A percentile compares a stretch with the other conserved stretches of the same genome.
These are phyloP conservation scores for Caenorhabditis sp. DNA, from an alignment of 2,888 invertebrate genomes.

Conservation along the genomic window DNA sequence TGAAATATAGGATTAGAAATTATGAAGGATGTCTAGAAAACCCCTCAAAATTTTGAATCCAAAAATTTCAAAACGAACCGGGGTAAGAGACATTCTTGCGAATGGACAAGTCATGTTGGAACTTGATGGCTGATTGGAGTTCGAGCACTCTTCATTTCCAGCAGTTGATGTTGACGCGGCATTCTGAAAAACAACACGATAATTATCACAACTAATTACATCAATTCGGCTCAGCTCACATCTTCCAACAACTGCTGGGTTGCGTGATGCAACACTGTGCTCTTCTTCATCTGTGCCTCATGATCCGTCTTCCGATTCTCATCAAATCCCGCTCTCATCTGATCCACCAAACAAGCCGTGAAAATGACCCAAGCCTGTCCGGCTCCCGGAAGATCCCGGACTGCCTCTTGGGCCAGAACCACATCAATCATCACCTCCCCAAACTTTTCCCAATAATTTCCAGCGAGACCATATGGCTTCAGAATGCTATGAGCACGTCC, in stretches of 20 bases:
- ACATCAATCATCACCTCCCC: constrained; percentile 82
- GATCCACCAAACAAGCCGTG: constrained; percentile 82
- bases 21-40: background rate
- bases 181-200: constrained; percentile 22
- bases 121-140: constrained; percentile 39
- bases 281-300: constrained; percentile 67
- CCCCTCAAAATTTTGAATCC: too few relatives aligned
- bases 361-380: constrained; percentile 83
- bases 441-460: constrained; percentile 82
- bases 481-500: constrained; percentile 80
- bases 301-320: constrained; percentile 69
- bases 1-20: background rate
- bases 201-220: background rate
- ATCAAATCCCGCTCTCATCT: constrained; percentile 81
- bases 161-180: constrained; percentile 2
- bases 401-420: constrained; percentile 81
- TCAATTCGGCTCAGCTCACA: background rate
- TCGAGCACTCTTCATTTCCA: constrained; percentile 40
- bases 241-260: constrained; percentile 66
- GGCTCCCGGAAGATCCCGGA: constrained; percentile 82
- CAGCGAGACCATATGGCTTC: constrained; percentile 81
- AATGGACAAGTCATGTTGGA: constrained; percentile 34
- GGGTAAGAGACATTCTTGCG: constrained; percentile 47
- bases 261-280: constrained; percentile 76
- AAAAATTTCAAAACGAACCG: background rate